Conservation (phyloP, 2,888 invertebrate genomes). For the Teleogryllus oceanicus region DNA sequence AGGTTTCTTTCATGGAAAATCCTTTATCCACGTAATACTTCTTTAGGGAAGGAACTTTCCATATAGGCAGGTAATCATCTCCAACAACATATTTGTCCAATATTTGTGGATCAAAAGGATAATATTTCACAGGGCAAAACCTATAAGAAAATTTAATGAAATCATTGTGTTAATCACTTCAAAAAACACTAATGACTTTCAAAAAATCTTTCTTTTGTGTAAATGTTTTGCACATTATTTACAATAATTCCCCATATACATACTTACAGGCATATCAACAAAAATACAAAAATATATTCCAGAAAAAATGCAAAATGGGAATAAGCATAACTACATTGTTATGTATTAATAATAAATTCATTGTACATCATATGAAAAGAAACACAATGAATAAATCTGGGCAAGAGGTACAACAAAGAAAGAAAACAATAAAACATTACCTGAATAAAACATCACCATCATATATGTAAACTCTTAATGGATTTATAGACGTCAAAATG, state of each 20-base stretch:
- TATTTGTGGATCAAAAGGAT: conserved; percentile 79
- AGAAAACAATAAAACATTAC: conserved; percentile 47
- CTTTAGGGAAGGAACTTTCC: conserved; percentile 80
- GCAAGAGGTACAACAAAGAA: conserved; percentile 20
- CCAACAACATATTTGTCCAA: conserved; percentile 90
- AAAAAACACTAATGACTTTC: neutral
- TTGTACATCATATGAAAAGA: neutral
- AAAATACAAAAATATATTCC: neutral
- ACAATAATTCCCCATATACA: neutral
- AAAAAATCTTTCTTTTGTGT: too few species aligned
- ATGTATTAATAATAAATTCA: too few species aligned
- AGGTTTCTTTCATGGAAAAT: conserved; percentile 80
- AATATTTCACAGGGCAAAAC: conserved; percentile 83
- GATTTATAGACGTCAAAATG: conserved; percentile 84
- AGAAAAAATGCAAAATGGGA: too few species aligned
- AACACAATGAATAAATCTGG: neutral
- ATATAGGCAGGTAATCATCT: conserved; percentile 90
- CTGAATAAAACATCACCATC: conserved; percentile 86
- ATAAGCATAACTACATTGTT: too few species aligned
- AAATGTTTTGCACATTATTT: neutral
- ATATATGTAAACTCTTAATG: conserved; percentile 83
- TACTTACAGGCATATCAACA: neutral
- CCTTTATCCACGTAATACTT: conserved; percentile 68
- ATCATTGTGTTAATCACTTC: too few species aligned
- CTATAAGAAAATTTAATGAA: conserved; percentile 49